A percentile compares a stretch with the other conserved stretches of the same genome.
These are phyloP conservation scores for Brachionus manjavacas DNA, from an alignment of 1,140 invertebrate species.

Conservation along the genomic window DNA sequence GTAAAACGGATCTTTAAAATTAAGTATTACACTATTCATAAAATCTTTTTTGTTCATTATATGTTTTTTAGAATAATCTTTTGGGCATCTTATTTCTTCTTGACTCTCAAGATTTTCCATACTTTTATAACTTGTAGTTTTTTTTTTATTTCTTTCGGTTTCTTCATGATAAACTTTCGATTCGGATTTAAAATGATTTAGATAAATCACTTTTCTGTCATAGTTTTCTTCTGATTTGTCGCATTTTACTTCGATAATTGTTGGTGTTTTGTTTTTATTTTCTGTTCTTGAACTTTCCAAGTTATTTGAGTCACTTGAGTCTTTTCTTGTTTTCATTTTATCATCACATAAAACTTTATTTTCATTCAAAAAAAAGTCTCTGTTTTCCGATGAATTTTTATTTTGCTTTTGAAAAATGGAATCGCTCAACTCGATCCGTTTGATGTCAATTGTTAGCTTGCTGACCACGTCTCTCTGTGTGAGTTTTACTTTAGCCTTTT, in stretches of 20 bases:
- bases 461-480: neutral
- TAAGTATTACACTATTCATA: neutral
- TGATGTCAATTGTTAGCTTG: neutral
- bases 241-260: neutral
- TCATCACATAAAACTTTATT: neutral
- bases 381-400: neutral
- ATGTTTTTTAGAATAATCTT: neutral
- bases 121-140: neutral
- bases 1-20: constrained; percentile 4
- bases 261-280: neutral
- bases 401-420: neutral
- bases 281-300: neutral
- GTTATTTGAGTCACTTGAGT: too few relatives aligned
- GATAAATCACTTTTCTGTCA: neutral
- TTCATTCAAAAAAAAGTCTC: neutral
- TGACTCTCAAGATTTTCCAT: neutral
- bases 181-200: neutral
- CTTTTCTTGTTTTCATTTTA: neutral
- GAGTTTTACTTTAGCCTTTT: neutral
- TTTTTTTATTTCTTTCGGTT: neutral
- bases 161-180: neutral
- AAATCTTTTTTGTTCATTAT: neutral
- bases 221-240: neutral
- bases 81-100: neutral
- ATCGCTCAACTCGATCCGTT: neutral